phyloP scores from a whole-genome alignment of 2,888 invertebrate genomes.

The Scaptomyza flava region DNA sequence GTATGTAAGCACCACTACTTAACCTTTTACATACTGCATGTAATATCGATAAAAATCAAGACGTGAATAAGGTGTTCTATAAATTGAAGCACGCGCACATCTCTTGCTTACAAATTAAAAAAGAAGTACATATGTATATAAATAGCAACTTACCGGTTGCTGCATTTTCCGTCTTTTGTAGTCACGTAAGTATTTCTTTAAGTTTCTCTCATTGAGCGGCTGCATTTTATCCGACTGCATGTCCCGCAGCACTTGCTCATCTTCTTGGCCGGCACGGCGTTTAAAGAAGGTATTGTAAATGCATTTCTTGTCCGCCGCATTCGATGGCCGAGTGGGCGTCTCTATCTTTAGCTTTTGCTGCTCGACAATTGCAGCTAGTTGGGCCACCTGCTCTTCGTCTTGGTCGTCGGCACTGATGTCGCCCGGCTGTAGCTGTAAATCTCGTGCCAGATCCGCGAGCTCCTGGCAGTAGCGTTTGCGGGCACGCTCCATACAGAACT shows the following conservation, averaged over 20 bases:
- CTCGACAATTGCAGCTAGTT: slow-evolving; percentile 32
- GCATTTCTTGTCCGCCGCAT: slow-evolving; percentile 76
- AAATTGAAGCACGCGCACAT: background rate
- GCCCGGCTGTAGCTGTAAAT: slow-evolving; percentile 86
- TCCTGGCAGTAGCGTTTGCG: slow-evolving; percentile 87
- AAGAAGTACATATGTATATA: background rate
- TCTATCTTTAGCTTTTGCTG: slow-evolving; percentile 39
- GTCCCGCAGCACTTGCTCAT: slow-evolving; percentile 71
- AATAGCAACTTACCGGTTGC: slow-evolving; percentile 86
- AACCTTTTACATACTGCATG: no score
- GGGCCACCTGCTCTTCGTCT: slow-evolving; percentile 49
- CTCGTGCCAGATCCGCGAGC: slow-evolving; percentile 88
- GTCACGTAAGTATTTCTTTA: slow-evolving; percentile 88
- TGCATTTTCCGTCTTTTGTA: slow-evolving; percentile 90
- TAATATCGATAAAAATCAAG: no score
- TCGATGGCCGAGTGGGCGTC: slow-evolving; percentile 46
- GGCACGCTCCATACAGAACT: slow-evolving; percentile 86
- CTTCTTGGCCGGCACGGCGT: slow-evolving; percentile 63
- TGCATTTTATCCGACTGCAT: slow-evolving; percentile 66
- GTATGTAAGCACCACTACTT: background rate
- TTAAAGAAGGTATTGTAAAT: slow-evolving; percentile 80
- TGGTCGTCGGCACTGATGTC: slow-evolving; percentile 88
- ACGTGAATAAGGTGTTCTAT: no score
- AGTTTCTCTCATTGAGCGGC: slow-evolving; percentile 73
- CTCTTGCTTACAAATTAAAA: background rate